Evolutionary conservation across 2,888 invertebrate genomes (phyloP).

Genomic region (Dorcus hopei): DNA sequence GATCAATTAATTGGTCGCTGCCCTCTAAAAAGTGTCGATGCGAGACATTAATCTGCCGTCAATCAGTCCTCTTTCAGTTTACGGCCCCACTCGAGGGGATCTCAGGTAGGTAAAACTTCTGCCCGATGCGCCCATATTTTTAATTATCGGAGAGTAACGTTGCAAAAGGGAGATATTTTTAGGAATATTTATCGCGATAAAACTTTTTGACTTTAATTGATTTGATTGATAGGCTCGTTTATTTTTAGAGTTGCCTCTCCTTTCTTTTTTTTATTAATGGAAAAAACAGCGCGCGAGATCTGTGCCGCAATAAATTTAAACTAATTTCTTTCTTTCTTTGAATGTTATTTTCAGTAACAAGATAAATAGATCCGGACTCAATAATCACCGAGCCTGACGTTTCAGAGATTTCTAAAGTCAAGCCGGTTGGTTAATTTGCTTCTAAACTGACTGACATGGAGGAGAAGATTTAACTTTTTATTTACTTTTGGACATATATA

Average conservation of each 20-base stretch:
- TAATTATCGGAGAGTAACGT: not conserved
- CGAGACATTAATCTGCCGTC: slow-evolving; percentile 17
- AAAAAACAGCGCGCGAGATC: not conserved
- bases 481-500: slow-evolving; percentile 27
- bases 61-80: slow-evolving; percentile 15
- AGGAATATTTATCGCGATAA: slow-evolving; percentile 8
- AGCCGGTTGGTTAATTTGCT: slow-evolving; percentile 30
- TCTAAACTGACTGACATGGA: slow-evolving; percentile 25
- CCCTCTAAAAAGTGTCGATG: slow-evolving; percentile 13
- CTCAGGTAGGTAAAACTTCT: slow-evolving; percentile 9
- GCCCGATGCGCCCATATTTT: not conserved
- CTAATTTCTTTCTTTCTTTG: not conserved
- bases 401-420: slow-evolving; percentile 26
- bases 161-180: no score
- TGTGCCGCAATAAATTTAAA: not conserved
- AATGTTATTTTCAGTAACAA: slow-evolving; percentile 19
- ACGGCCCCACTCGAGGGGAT: slow-evolving; percentile 4
- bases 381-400: slow-evolving; percentile 26
- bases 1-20: slow-evolving; percentile 17
- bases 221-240: slow-evolving; percentile 13
- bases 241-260: not conserved
- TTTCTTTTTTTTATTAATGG: not conserved
- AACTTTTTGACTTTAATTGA: slow-evolving; percentile 9
- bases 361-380: slow-evolving; percentile 28
- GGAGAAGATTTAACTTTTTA: slow-evolving; percentile 28